These are phyloP conservation scores for Conchocele bisecta DNA, from an alignment of 2,888 invertebrate species.

Conservation along the genomic window DNA sequence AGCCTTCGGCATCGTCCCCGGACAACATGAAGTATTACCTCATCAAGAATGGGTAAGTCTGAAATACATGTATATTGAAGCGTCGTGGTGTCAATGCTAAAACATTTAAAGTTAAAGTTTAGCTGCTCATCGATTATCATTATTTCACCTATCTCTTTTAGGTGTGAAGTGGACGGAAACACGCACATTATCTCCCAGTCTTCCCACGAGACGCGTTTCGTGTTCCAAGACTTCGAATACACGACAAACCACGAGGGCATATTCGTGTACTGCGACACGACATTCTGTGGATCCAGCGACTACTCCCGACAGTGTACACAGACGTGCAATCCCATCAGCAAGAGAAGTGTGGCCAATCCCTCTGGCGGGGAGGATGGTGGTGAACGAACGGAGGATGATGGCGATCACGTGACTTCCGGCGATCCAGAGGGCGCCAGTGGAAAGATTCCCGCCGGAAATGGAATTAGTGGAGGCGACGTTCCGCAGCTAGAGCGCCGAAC, in stretches of 20 bases:
- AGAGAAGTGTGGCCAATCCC: too few species aligned
- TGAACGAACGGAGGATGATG: too few species aligned
- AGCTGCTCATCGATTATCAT: too few species aligned
- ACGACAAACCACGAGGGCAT: constrained; percentile 29
- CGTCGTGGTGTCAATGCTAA: too few species aligned
- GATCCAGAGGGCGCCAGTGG: too few species aligned
- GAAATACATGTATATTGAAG: too few species aligned
- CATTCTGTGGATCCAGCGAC: constrained; percentile 39
- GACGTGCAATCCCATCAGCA: constrained; percentile 28
- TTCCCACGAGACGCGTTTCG: constrained; percentile 45
- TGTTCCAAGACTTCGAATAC: constrained; percentile 52
- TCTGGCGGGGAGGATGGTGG: too few species aligned
- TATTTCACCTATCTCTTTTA: constrained; percentile 5
- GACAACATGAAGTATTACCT: constrained; percentile 36
- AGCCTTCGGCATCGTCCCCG: constrained; percentile 15
- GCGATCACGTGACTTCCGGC: too few species aligned
- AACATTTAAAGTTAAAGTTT: too few species aligned
- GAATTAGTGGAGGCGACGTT: too few species aligned
- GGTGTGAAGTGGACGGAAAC: constrained; percentile 36
- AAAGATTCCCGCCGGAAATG: too few species aligned
- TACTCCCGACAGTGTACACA: constrained; percentile 36
- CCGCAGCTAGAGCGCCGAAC: too few species aligned
- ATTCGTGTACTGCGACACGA: constrained; percentile 38
- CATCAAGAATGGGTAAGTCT: constrained; percentile 37
- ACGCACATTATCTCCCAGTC: constrained; percentile 30